These are phyloP conservation scores for Platycheirus rosarum DNA, from an alignment of 2,888 invertebrate genomes.

Conservation along the genomic window DNA sequence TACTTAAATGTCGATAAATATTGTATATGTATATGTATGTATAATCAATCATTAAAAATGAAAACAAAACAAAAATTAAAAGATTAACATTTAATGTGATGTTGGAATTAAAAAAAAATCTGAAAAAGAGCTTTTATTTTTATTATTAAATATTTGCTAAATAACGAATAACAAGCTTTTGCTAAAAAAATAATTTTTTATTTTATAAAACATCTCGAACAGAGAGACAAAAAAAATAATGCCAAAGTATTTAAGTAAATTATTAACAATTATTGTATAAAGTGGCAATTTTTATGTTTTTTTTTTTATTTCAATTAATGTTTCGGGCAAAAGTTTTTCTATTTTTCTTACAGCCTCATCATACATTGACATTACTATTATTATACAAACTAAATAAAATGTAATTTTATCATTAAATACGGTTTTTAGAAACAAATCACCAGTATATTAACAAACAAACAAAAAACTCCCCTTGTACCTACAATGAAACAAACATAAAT, in stretches of 20 bases:
- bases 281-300: constrained; percentile 53
- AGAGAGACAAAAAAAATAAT: constrained; percentile 41
- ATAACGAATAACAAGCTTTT: constrained; percentile 34
- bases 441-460: constrained; percentile 29
- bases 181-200: constrained; percentile 16
- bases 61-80: background rate
- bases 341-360: constrained; percentile 42
- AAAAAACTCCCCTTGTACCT: constrained; percentile 67
- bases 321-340: constrained; percentile 13
- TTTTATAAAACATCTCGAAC: constrained; percentile 13
- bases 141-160: constrained; percentile 11
- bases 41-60: constrained; percentile 57
- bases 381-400: constrained; percentile 18
- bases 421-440: constrained; percentile 23
- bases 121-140: constrained; percentile 12
- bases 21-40: constrained; percentile 4
- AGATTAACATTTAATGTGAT: constrained; percentile 57
- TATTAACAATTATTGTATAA: constrained; percentile 28
- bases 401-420: constrained; percentile 43
- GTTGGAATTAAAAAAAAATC: constrained; percentile 46
- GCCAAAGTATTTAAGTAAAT: constrained; percentile 68
- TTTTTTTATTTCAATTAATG: background rate
- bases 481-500: constrained; percentile 67
- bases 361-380: constrained; percentile 26
- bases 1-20: constrained; percentile 60